Conservation (phyloP, 2,888 invertebrate species). For the Cataglyphis livida region DNA sequence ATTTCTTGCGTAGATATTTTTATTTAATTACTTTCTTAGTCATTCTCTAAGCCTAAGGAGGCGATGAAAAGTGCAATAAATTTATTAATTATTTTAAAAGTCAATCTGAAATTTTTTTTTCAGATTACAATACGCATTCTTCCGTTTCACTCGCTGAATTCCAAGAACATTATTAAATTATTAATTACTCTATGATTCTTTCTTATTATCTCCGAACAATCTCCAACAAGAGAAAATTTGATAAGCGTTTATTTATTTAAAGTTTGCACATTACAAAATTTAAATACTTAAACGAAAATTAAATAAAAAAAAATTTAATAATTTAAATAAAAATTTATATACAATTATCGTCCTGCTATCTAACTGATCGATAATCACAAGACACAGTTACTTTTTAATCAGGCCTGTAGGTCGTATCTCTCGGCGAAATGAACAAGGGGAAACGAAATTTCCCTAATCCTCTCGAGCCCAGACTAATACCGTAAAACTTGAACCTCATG, state of each 20-base stretch:
- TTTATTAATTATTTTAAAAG: not conserved
- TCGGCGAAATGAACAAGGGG: not conserved
- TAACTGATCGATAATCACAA: not conserved
- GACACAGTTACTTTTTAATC: not conserved
- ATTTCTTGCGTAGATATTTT: not conserved
- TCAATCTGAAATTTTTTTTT: not conserved
- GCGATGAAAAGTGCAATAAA: not conserved
- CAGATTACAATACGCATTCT: not conserved
- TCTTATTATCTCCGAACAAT: not conserved
- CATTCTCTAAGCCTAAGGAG: not conserved
- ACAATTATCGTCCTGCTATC: not conserved
- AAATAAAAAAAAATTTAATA: too few relatives aligned
- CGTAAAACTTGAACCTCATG: constrained; percentile 17
- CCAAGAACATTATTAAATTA: not conserved
- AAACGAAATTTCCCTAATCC: constrained; percentile 7
- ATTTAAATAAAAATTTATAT: not conserved
- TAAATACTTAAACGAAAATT: not conserved
- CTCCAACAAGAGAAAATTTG: not conserved
- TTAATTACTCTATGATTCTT: not conserved
- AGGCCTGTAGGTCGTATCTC: not conserved
- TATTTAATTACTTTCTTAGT: not conserved
- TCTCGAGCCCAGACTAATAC: not conserved
- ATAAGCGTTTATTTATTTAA: not conserved
- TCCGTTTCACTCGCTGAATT: not conserved
- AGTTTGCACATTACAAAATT: not conserved